Evolutionary conservation across 2,797 vertebrate genomes (phyloP), one percentile per base, ranked within the genome.

Genomic region (Megalops cyprinoides): DNA sequence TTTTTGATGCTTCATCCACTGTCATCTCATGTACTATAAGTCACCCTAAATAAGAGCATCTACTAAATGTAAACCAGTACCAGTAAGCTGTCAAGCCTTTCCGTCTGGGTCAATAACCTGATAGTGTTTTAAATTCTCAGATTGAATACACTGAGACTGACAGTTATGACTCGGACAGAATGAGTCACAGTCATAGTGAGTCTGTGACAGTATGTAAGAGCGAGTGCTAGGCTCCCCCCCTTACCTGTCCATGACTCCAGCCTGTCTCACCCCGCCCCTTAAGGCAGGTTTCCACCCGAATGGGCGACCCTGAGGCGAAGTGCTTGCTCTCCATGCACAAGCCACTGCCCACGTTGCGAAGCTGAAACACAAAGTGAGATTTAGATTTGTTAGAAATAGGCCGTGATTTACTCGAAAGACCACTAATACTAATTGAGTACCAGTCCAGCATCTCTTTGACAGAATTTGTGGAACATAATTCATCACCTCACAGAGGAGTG

Each of bases 171-270:
- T 62, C 49, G 18, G 23, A 25, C 25, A n/a, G 25, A 34, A 23
- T 1, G n/a, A 25, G 5, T 14, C 34, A 49, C 20, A 8, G 69
- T 4, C 7, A 42, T 69, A 28, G 39, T 1, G n/a, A 4, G 14
- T 65, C 39, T 31, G 12, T 53, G n/a, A n/a, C n/a, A n/a, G n/a
- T n/a, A n/a, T n/a, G n/a, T n/a, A n/a, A n/a, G n/a, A n/a, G n/a
- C n/a, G n/a, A 48, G 53, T 25, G 51, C 67, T 56, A 10, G 37
- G 25, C 39, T 39, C 42, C 69, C 46, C 65, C 0, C 34, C 83
- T 87, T 87, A 98, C 98, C 96, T 99, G 98, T 81, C 96, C 94
- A 0, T 95, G 97, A 79, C 94, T 97, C 98, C 98, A 98, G 0
- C 94, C 91, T 1, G 94, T 91, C 67, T 97, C 96, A 1, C 93